These are phyloP conservation scores for Rhodeus uyekii DNA, from an alignment of 2,797 vertebrate genomes.

Conservation along the genomic window DNA sequence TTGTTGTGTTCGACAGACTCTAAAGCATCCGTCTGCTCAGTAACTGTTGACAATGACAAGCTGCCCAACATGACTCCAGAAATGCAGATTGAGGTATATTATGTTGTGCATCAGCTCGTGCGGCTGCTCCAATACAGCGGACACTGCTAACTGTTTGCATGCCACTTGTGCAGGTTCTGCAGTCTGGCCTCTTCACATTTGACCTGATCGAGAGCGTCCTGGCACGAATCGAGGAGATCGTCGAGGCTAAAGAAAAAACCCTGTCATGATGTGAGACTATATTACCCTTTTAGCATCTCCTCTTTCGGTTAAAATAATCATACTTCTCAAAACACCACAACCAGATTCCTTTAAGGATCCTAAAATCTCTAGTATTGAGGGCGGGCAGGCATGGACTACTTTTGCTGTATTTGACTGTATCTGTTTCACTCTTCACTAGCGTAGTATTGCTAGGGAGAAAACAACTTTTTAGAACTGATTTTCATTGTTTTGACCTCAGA, in stretches of 20 bases:
- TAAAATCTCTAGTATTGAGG: not conserved
- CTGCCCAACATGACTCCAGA: conserved; percentile 86
- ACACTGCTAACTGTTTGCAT: not conserved
- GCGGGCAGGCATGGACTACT: not conserved
- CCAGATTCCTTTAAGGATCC: not conserved
- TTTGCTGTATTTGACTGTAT: not conserved
- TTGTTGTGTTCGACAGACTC: conserved; percentile 63
- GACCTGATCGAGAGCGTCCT: conserved; percentile 97
- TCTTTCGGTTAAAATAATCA: not conserved
- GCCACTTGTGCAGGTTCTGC: conserved; percentile 81
- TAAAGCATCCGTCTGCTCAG: conserved; percentile 70
- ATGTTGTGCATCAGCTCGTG: not conserved
- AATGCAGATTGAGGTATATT: conserved; percentile 88
- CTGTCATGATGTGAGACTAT: not conserved
- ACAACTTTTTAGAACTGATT: not conserved
- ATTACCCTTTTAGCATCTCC: not conserved
- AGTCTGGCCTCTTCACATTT: conserved; percentile 92
- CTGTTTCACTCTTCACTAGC: not conserved
- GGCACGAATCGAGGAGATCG: conserved; percentile 92
- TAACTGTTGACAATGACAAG: conserved; percentile 82
- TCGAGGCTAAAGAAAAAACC: conserved; percentile 74
- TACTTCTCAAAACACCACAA: not conserved
- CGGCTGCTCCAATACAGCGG: not conserved
- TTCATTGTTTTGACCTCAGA: not conserved
- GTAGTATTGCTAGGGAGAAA: not conserved